Conservation (phyloP, 2,113 vertebrate species). For the Anoura caudifer region DNA sequence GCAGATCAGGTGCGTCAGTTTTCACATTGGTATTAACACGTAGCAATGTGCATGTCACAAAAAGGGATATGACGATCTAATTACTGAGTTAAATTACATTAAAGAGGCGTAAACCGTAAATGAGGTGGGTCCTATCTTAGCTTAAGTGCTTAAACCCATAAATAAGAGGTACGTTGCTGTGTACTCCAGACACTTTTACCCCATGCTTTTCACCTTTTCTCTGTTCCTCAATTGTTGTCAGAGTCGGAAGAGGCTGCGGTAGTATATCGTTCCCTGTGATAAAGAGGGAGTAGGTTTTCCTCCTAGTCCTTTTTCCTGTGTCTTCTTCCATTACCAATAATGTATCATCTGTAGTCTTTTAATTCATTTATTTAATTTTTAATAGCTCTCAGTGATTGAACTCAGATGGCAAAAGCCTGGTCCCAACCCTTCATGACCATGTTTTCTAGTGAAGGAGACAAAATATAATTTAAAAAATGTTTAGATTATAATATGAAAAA, state of each 20-base stretch:
- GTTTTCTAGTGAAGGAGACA: neutral
- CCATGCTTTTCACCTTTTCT: neutral
- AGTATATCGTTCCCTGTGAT: neutral
- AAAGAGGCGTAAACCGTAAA: neutral
- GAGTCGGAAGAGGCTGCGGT: neutral
- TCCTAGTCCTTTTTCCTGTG: neutral
- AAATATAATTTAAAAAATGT: neutral
- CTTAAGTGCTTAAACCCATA: neutral
- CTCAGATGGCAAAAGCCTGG: neutral
- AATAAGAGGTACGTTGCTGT: neutral
- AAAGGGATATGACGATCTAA: neutral
- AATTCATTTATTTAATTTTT: constrained; percentile 4
- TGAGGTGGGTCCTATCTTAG: neutral
- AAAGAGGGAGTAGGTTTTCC: neutral
- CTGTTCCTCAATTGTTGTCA: neutral
- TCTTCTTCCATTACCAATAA: neutral
- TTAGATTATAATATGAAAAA: neutral
- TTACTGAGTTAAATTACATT: neutral
- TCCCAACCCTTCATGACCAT: neutral
- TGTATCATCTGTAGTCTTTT: neutral
- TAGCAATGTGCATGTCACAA: neutral
- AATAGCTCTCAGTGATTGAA: neutral
- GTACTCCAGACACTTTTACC: neutral
- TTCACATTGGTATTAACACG: neutral
- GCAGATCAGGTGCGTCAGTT: neutral